A percentile compares a stretch with the other conserved stretches of the same genome.
phyloP scores from a whole-genome alignment of 2,113 vertebrate species.

The Macheiramphus alcinus region DNA sequence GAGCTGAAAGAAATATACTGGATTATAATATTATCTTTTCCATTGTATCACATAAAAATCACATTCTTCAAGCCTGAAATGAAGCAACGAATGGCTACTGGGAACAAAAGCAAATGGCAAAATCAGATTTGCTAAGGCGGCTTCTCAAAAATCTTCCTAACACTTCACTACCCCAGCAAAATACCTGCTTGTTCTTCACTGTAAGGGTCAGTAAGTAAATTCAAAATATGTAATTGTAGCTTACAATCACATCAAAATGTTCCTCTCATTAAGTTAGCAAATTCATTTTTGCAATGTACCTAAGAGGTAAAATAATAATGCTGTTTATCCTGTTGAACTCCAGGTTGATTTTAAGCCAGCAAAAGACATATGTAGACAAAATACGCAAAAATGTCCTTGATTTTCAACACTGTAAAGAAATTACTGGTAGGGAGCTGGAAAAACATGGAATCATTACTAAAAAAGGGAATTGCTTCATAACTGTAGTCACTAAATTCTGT shows the following conservation, averaged over 20 bases:
- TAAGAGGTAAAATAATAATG: background rate
- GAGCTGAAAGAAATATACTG: conserved; percentile 73
- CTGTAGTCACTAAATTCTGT: background rate
- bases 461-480: background rate
- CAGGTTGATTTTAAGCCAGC: background rate
- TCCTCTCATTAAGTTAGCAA: background rate
- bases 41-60: background rate
- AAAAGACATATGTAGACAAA: background rate
- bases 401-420: background rate
- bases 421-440: background rate
- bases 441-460: background rate
- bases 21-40: conserved; percentile 13
- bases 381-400: background rate
- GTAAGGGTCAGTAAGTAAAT: background rate
- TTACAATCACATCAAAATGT: background rate
- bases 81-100: background rate
- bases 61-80: background rate
- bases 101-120: background rate
- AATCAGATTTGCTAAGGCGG: background rate
- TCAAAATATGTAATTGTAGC: background rate
- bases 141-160: background rate
- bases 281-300: background rate
- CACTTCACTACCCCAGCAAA: background rate
- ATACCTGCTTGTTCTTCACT: background rate
- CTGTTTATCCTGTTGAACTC: background rate